Percentiles rank a stretch among this genome's conserved stretches.
phyloP scores from a whole-genome alignment of 1,140 invertebrate genomes.

The Drosophila sechellia region DNA sequence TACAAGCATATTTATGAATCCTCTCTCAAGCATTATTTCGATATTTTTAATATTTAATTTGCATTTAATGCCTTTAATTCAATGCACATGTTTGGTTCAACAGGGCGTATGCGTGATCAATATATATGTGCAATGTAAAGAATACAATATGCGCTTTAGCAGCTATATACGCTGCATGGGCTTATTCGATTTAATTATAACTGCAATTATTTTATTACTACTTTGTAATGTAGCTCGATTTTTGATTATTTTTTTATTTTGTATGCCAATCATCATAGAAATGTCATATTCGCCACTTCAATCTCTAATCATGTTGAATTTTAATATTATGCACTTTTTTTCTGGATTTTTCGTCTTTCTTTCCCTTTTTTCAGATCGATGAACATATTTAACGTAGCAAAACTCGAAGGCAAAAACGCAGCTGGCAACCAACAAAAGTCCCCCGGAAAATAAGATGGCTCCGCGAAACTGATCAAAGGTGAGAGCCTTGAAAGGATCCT shows the following conservation, averaged over 20 bases:
- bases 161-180: background rate
- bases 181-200: background rate
- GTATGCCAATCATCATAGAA: no score
- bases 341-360: background rate
- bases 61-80: slow-evolving; percentile 23
- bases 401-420: slow-evolving; percentile 56
- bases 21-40: slow-evolving; percentile 8
- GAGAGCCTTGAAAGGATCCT: slow-evolving; percentile 64
- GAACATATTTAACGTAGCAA: background rate
- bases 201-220: no score
- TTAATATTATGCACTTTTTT: background rate
- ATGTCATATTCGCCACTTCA: no score
- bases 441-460: slow-evolving; percentile 54
- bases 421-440: slow-evolving; percentile 45
- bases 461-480: slow-evolving; percentile 64
- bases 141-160: background rate
- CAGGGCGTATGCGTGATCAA: slow-evolving; percentile 38
- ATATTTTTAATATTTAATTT: slow-evolving; percentile 36
- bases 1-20: slow-evolving; percentile 41
- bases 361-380: slow-evolving; percentile 11
- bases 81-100: slow-evolving; percentile 11
- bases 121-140: background rate
- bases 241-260: no score
- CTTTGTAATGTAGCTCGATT: no score
- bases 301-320: no score